Percentiles rank a stretch among this genome's conserved stretches.
phyloP scores from a whole-genome alignment of 2,797 vertebrate species.

The Eutrigla gurnardus region DNA sequence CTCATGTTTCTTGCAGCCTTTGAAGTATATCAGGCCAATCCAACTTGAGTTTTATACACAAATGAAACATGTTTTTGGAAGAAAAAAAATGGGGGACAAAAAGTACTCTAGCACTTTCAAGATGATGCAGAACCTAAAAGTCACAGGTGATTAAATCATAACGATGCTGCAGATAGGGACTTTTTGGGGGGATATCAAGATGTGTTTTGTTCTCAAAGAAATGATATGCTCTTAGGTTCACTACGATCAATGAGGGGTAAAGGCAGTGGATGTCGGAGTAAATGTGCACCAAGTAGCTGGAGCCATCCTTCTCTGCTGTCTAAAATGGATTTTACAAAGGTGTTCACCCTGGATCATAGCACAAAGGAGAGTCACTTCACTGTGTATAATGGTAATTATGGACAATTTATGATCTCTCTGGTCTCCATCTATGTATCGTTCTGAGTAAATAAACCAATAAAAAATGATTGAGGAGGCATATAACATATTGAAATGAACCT shows the following conservation, averaged over 20 bases:
- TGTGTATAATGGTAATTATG: constrained; percentile 73
- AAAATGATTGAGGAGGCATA: constrained; percentile 74
- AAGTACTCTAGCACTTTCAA: neutral
- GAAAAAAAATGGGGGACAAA: neutral
- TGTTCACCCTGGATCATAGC: constrained; percentile 60
- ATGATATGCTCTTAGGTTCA: constrained; percentile 36
- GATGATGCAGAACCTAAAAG: constrained; percentile 13
- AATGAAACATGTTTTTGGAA: constrained; percentile 12
- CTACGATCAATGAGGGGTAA: constrained; percentile 41
- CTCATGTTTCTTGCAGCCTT: constrained; percentile 2
- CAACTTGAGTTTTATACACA: constrained; percentile 11
- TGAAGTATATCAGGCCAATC: constrained; percentile 12
- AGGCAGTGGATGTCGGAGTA: constrained; percentile 31
- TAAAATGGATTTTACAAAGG: constrained; percentile 64
- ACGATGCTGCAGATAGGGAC: constrained; percentile 4
- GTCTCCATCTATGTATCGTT: constrained; percentile 76
- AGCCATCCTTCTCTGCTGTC: constrained; percentile 43
- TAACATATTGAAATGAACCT: constrained; percentile 74
- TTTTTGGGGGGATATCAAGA: constrained; percentile 29
- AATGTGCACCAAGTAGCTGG: constrained; percentile 38
- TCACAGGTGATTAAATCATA: constrained; percentile 32
- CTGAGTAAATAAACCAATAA: constrained; percentile 81
- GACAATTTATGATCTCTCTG: constrained; percentile 75
- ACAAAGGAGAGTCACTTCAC: constrained; percentile 70
- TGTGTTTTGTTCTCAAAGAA: constrained; percentile 19